Base-by-base conservation (phyloP, 2,888 invertebrate species). In the Drosophila incognita region DNA sequence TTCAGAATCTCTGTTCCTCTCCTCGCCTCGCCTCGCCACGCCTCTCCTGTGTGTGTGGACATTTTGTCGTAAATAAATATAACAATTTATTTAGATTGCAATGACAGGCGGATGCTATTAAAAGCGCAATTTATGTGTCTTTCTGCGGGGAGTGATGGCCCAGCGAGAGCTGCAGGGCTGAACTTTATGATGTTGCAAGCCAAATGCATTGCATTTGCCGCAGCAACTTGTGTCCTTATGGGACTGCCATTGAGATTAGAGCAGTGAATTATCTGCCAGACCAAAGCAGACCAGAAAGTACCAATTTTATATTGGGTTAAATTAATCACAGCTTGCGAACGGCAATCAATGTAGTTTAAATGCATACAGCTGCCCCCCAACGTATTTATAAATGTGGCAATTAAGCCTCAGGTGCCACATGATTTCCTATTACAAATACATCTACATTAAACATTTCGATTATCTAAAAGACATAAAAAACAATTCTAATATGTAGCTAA, bases 71-170 rank as follows among this genome's bases (percentile, higher is more conserved):
- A 89, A 91, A 89, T 89, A 91, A 89, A 89, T 91, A 90, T 87
- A 87, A 85, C 91, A 89, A 89, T 91, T 91, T 89, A 89, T 89
- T 91, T 89, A 90, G 88, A 89, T 89, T 90, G 91, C 87, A 89
- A 83, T 90, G 89, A 90, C 89, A 91, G 82, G 89, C 89, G 86
- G 90, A 90, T 87, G 87, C 87, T 87, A 87, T 87, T 87, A 87
- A 90, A 81, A 82, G 75, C 79, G 83, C 86, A 87, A 87, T 87
- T 87, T 87, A 87, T 90, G 89, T 79, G 76, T 58, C 84, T 66
- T 75, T 75, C 68, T 69, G 46, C 52, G 66, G 60, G 59, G 68
- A 62, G 53, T 62, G 76, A 76, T 66, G 80, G 27, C 48, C 63
- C 35, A 8, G 49, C 57, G 54, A 59, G 42, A 38, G 75, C 69